A percentile compares a stretch with the other conserved stretches of the same genome.
Conservation (phyloP, 2,888 invertebrate species). For the Boloria selene region DNA sequence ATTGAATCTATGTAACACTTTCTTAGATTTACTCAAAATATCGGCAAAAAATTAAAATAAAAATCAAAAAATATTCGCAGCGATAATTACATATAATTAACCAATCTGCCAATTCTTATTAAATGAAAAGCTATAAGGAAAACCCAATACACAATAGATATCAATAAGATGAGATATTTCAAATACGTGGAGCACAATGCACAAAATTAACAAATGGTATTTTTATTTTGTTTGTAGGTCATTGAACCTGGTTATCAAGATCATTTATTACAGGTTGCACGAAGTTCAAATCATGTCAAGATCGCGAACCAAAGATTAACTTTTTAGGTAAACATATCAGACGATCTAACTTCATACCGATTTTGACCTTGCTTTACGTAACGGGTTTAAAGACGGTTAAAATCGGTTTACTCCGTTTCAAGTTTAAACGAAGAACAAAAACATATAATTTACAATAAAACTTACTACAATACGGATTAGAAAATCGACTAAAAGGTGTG, state of each 20-base stretch:
- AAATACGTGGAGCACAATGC: constrained; percentile 13
- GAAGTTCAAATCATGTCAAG: constrained; percentile 67
- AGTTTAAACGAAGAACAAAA: constrained; percentile 36
- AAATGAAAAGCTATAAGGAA: too few species aligned
- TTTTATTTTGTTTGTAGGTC: constrained; percentile 39
- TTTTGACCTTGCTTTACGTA: constrained; percentile 46
- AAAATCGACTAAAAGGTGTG: constrained; percentile 38
- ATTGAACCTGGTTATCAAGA: constrained; percentile 47
- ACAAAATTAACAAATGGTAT: constrained; percentile 31
- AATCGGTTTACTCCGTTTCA: constrained; percentile 37
- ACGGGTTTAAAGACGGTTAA: constrained; percentile 40
- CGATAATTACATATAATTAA: too few species aligned
- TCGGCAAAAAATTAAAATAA: too few species aligned
- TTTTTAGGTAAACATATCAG: constrained; percentile 67
- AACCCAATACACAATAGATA: not conserved
- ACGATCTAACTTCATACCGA: constrained; percentile 48
- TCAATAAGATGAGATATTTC: not conserved
- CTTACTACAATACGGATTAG: constrained; percentile 35
- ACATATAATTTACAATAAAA: constrained; percentile 31
- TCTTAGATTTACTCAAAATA: too few species aligned
- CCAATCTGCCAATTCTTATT: too few species aligned
- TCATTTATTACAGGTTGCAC: constrained; percentile 53
- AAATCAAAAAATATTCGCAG: too few species aligned
- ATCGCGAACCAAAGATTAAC: constrained; percentile 64
- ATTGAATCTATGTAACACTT: too few species aligned